Evolutionary conservation across 1,140 invertebrate species (phyloP).

Genomic region (Trichonephila clavipes): DNA sequence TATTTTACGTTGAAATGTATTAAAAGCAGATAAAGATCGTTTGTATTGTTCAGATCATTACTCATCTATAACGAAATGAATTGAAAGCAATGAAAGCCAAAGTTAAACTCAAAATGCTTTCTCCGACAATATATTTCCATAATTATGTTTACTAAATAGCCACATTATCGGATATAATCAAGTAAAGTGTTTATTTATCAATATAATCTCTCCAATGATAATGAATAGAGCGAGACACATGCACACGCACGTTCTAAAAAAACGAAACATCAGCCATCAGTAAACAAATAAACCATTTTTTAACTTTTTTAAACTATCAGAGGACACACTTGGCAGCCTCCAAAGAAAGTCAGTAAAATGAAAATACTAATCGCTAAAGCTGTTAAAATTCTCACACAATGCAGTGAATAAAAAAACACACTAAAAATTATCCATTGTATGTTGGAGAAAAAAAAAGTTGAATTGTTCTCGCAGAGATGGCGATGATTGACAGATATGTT

Average conservation of each 20-base stretch:
- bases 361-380: conserved; percentile 54
- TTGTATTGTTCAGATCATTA: neutral
- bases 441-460: conserved; percentile 16
- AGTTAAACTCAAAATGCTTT: conserved; percentile 6
- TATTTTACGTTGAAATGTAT: too few relatives aligned
- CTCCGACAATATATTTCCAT: neutral
- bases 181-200: conserved; percentile 29
- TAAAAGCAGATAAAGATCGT: neutral
- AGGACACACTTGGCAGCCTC: neutral
- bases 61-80: neutral
- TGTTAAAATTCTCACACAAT: conserved; percentile 72
- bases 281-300: neutral
- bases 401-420: conserved; percentile 25
- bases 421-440: neutral
- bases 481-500: conserved; percentile 75
- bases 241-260: conserved; percentile 1
- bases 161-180: neutral
- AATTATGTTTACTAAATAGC: conserved; percentile 49
- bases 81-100: neutral
- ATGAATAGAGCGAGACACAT: neutral
- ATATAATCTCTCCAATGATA: neutral
- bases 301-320: neutral
- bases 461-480: conserved; percentile 43
- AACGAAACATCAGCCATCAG: neutral
- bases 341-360: neutral